A percentile compares a stretch with the other conserved stretches of the same genome.
These are phyloP conservation scores for Otolemur garnettii DNA, from an alignment of 2,113 vertebrate species.

Conservation along the genomic window DNA sequence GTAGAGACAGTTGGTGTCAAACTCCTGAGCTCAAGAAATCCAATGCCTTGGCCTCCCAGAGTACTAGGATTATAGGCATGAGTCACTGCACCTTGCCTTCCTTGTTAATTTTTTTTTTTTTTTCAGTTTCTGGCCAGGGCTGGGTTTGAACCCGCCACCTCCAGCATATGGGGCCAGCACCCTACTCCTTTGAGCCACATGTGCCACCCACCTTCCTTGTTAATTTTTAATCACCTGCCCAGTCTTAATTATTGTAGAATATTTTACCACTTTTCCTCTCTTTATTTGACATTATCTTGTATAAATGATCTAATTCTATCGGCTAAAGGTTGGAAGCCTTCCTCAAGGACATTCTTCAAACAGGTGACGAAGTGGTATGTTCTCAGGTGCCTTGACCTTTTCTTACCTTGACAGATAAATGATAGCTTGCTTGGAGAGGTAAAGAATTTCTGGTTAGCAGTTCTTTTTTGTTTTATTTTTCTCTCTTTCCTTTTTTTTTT, in stretches of 20 bases:
- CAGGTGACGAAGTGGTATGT: not conserved
- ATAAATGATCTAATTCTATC: not conserved
- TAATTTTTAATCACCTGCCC: not conserved
- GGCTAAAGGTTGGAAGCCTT: not conserved
- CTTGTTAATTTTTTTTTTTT: not conserved
- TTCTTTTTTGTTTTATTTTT: slow-evolving; percentile 9
- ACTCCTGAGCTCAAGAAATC: no score
- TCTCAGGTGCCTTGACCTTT: not conserved
- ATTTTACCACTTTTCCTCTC: not conserved
- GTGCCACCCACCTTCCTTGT: no score
- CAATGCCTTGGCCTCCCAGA: no score
- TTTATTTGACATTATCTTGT: not conserved
- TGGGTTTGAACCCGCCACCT: no score
- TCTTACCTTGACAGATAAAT: not conserved
- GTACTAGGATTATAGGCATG: no score
- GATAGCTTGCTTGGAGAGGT: not conserved
- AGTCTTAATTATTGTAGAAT: not conserved
- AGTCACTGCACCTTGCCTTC: no score
- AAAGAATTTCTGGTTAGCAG: not conserved
- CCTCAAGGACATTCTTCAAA: not conserved
- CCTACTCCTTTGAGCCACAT: no score
- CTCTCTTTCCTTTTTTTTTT: no score
- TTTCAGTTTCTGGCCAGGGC: no score
- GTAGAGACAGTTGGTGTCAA: no score
- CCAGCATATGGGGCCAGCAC: no score